A percentile compares a stretch with the other conserved stretches of the same genome.
phyloP scores from a whole-genome alignment of 2,888 invertebrate genomes.

The Zygogramma bicolorata region DNA sequence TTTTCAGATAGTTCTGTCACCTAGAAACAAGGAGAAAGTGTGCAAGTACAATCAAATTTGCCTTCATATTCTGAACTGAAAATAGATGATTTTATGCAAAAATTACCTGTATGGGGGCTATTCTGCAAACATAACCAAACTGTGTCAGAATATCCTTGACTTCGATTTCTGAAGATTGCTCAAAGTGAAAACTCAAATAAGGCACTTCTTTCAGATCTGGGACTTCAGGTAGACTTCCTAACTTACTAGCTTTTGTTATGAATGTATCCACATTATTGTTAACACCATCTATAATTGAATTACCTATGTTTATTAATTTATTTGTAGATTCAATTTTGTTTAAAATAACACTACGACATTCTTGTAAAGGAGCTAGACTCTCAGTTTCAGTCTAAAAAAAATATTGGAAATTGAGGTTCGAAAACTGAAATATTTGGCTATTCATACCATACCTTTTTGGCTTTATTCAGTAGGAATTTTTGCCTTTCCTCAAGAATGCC shows the following conservation, averaged over 20 bases:
- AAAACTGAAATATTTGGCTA: neutral
- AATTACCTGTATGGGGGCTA: conserved; percentile 61
- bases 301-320: conserved; percentile 59
- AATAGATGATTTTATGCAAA: too few relatives aligned
- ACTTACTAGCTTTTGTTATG: conserved; percentile 53
- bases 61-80: too few relatives aligned
- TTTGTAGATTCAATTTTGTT: conserved; percentile 63
- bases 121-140: conserved; percentile 58
- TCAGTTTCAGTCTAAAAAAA: conserved; percentile 59
- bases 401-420: conserved; percentile 9
- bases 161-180: conserved; percentile 57
- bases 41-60: too few relatives aligned
- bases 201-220: conserved; percentile 71
- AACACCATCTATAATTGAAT: conserved; percentile 44
- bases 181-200: conserved; percentile 68
- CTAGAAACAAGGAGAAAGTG: conserved; percentile 63
- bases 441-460: conserved; percentile 47
- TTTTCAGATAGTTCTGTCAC: conserved; percentile 68
- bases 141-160: conserved; percentile 52
- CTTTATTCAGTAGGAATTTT: conserved; percentile 53
- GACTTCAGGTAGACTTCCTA: conserved; percentile 71
- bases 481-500: conserved; percentile 55
- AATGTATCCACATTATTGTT: conserved; percentile 52
- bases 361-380: conserved; percentile 63
- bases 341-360: conserved; percentile 63